These are phyloP conservation scores for Hybos culiciformis DNA, from an alignment of 2,888 invertebrate genomes.

Conservation along the genomic window DNA sequence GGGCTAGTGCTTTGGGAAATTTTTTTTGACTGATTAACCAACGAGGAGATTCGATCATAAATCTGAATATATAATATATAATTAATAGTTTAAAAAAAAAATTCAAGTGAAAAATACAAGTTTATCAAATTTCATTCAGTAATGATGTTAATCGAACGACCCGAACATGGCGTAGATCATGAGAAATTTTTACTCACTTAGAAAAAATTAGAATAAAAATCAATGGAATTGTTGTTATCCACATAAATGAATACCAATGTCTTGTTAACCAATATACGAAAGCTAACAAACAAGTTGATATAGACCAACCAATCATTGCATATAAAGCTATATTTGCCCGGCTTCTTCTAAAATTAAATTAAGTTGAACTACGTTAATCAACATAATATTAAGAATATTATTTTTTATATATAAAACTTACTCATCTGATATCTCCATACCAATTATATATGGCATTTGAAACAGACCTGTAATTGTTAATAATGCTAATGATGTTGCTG, in stretches of 20 bases:
- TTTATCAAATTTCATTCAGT: too few relatives aligned
- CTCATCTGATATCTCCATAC: slow-evolving; percentile 41
- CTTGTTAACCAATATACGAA: slow-evolving; percentile 38
- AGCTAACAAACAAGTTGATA: slow-evolving; percentile 39
- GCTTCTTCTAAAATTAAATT: slow-evolving; percentile 30
- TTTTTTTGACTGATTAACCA: slow-evolving; percentile 46
- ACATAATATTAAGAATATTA: neutral
- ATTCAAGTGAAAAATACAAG: too few relatives aligned
- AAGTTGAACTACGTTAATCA: neutral
- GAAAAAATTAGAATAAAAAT: slow-evolving; percentile 34
- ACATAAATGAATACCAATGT: slow-evolving; percentile 38
- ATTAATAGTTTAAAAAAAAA: neutral
- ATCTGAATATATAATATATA: slow-evolving; percentile 31
- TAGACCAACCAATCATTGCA: slow-evolving; percentile 40
- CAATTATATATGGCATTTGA: slow-evolving; percentile 38
- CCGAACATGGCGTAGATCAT: too few relatives aligned
- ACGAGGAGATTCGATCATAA: slow-evolving; percentile 49
- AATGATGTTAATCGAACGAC: too few relatives aligned
- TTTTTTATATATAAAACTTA: slow-evolving; percentile 16
- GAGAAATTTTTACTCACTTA: slow-evolving; percentile 28
- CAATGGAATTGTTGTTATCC: slow-evolving; percentile 38
- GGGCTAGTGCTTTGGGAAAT: slow-evolving; percentile 36
- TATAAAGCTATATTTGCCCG: slow-evolving; percentile 38
- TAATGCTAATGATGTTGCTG: slow-evolving; percentile 35
- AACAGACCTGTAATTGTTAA: slow-evolving; percentile 37